Evolutionary conservation across 2,888 invertebrate species (phyloP).

Genomic region (Drosophila planitibia): DNA sequence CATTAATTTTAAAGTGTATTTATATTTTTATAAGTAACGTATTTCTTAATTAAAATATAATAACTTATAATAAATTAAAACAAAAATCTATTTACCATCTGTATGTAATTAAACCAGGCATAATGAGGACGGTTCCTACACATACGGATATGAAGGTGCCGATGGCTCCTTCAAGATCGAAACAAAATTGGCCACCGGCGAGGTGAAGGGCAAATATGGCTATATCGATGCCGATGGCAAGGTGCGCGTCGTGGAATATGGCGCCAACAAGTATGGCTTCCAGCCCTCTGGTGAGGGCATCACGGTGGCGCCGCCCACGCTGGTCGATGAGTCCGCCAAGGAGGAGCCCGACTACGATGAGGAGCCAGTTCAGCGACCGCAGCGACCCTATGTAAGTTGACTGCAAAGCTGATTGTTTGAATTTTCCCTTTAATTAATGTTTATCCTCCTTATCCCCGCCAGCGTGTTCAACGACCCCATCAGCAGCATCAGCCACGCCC

Average conservation of each 20-base stretch:
- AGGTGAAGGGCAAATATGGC: slow-evolving; percentile 96
- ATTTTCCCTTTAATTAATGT: slow-evolving; percentile 4
- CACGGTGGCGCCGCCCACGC: slow-evolving; percentile 89
- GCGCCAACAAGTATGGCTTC: slow-evolving; percentile 94
- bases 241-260: slow-evolving; percentile 94
- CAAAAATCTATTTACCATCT: neutral
- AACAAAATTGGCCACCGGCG: slow-evolving; percentile 92
- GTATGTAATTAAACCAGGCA: slow-evolving; percentile 87
- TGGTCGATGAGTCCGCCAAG: slow-evolving; percentile 86
- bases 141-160: slow-evolving; percentile 94
- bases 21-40: neutral
- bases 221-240: slow-evolving; percentile 94
- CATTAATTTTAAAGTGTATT: neutral
- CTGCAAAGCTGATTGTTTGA: neutral
- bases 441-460: neutral
- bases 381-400: slow-evolving; percentile 81
- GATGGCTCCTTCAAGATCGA: slow-evolving; percentile 96
- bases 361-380: slow-evolving; percentile 77
- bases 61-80: neutral
- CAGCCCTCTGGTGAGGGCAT: slow-evolving; percentile 95
- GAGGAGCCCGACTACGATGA: slow-evolving; percentile 85
- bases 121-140: slow-evolving; percentile 96
- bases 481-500: slow-evolving; percentile 61
- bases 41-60: neutral
- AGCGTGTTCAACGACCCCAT: slow-evolving; percentile 78